Evolutionary conservation across 1,140 invertebrate species (phyloP), one percentile per base, ranked within the genome.

Genomic region (Diachasma alloeum): DNA sequence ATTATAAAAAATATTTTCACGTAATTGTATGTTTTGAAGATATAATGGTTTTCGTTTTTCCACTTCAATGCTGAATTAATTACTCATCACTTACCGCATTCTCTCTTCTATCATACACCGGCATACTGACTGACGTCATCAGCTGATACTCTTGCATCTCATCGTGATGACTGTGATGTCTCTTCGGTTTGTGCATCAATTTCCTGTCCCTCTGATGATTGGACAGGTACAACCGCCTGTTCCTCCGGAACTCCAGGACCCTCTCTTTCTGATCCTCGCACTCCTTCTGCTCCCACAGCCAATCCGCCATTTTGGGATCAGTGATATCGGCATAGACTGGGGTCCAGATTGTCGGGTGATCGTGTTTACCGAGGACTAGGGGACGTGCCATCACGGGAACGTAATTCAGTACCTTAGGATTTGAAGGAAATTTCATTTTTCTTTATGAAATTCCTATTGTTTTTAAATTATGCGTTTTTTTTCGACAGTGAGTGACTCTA

Each of bases 121-220:
- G 97, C 91, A 96, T 94, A 75, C 96, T 95, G 17, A 98, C 95
- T 39, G 97, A 97, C 10, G 96, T 97, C 94, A 97, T 95, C 82
- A 97, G 92, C 10, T 78, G 78, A 80, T 83, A 84, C 42, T 78
- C 80, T 39, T 81, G 81, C 56, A 83, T 72, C 71, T 81, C 75
- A 4, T 79, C 77, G 39, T 81, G 78, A 67, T 73, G 68, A 48
- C 75, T 69, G 39, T 63, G 69, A 71, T 82, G 71, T 69, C 76
- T 63, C 70, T 85, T 76, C 76, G 88, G 87, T 78, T 91, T 91
- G 67, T 85, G 87, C 44, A 88, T 82, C 80, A 89, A 92, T 75
- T 90, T 84, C 15, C 89, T 88, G 67, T 92, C 90, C 13, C 73
- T 53, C 68, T 91, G 90, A 81, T 93, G 91, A 75, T 92, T 90